Base-by-base conservation (phyloP, 2,888 invertebrate species). In the Pasiphila rectangulata region DNA sequence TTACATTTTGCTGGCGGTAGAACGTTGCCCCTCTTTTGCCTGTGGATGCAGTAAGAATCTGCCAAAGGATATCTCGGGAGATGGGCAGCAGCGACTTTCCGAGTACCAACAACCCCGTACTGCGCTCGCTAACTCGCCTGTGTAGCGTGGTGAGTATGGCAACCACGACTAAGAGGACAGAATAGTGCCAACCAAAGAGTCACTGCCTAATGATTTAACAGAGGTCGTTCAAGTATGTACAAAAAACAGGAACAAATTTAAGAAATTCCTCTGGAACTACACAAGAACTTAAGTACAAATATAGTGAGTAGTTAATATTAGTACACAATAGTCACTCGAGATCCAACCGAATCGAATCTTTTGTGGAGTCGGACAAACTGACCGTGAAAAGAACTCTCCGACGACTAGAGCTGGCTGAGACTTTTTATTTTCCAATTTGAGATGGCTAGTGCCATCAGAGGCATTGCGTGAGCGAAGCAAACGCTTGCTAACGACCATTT, bases 271-370 rank as follows among this genome's bases (percentile, higher is more conserved):
- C 44, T 39, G 23, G 16, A 49, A 38, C 36, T 67, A 61, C 64
- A 64, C 71, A 74, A 76, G 71, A 72, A 70, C 72, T 63, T 67
- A 59, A 75, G 73, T 76, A 79, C 75, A 76, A 79, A 82, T 79
- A 78, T 75, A 79, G 78, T 75, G 57, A 68, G 60, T 68, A 71
- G 75, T 75, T 72, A 70, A 73, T 54, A 50, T 48, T 51, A n/a
- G 46, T 29, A 52, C 40, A 58, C 56, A 58, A 58, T 54, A 46
- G 56, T 54, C 49, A 54, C 51, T 48, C 37, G 27, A 48, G 38
- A 54, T 75, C 66, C 69, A 75, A 77, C 79, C 72, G 78, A 76
- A 74, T 69, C 72, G 74, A 69, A 67, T 67, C 72, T 70, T 72
- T 79, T 78, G 73, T 79, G 59, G 48, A 48, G 47, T 39, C 47